Evolutionary conservation across 2,113 vertebrate genomes (phyloP), one percentile per base, ranked within the genome.

Genomic region (Calyptomena viridis): DNA sequence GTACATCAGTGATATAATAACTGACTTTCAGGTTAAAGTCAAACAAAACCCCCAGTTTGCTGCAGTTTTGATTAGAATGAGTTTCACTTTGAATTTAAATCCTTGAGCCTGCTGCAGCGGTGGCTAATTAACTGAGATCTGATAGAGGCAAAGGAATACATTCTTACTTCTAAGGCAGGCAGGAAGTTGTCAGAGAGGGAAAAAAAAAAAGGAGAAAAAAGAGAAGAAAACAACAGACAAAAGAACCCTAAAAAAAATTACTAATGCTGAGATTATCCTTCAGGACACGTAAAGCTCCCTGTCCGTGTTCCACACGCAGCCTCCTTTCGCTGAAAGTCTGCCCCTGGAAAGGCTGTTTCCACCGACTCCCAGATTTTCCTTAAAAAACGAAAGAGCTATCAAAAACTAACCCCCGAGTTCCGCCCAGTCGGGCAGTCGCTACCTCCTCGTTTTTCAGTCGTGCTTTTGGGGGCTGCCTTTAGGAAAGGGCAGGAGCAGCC

Each of bases 61-160:
- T 92, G 84, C 77, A 92, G 84, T 94, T 96, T 89, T 94, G 84
- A 96, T 95, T 95, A 84, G 78, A 97, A 93, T 20, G 90, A 94
- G 84, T 96, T 93, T 94, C 88, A 88, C 91, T 96, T 94, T 91
- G 96, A 96, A 95, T 96, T 81, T 89, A 92, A 95, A 93, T 96
- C 88, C 90, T 83, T 55, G 58, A 90, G 88, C 76, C 64, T 95
- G 94, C 89, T 87, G 92, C 67, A 92, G 89, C 6, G 12, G 50
- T 87, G 81, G 77, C 91, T 95, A 96, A 96, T 96, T 96, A 97
- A 91, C 77, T 63, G 87, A 84, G 94, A 95, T 93, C 86, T 87
- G 91, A 91, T 82, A 82, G 90, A 91, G 73, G 83, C 42, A 86
- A 89, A 94, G 82, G 82, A 92, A 93, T 68, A 52, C 20, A 9